Percentiles rank a stretch among this genome's conserved stretches.
Conservation (phyloP, 2,113 vertebrate genomes). For the Mohoua ochrocephala region DNA sequence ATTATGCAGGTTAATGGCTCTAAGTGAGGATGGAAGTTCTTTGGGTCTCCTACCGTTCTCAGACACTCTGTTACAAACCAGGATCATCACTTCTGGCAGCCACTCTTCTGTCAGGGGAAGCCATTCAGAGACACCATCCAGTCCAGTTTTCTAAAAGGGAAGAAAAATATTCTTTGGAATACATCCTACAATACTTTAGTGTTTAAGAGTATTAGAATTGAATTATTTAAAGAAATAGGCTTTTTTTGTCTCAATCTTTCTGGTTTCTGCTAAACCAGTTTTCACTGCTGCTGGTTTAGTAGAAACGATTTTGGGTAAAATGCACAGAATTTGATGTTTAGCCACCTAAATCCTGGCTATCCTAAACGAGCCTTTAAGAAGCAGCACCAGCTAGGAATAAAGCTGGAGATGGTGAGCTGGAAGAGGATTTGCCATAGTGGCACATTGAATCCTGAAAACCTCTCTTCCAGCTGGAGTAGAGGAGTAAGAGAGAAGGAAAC, state of each 20-base stretch:
- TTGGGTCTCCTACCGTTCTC: constrained; percentile 78
- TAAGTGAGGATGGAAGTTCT: not conserved
- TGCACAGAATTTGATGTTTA: not conserved
- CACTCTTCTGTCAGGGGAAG: constrained; percentile 87
- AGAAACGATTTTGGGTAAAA: not conserved
- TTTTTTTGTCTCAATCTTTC: not conserved
- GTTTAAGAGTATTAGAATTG: not conserved
- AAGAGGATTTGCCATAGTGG: not conserved
- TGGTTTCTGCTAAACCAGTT: not conserved
- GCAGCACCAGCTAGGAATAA: not conserved
- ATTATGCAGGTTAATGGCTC: not conserved
- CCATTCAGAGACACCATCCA: constrained; percentile 84
- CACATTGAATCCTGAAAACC: not conserved
- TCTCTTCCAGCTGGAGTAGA: not conserved
- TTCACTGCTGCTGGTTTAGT: not conserved
- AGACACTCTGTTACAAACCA: constrained; percentile 90
- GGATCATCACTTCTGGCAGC: constrained; percentile 91
- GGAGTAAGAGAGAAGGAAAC: not conserved
- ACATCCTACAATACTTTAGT: not conserved
- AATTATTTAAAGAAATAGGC: not conserved
- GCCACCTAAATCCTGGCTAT: not conserved
- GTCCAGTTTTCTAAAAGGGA: constrained; percentile 80
- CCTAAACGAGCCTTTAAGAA: not conserved
- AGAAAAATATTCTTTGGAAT: not conserved
- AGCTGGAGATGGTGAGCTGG: not conserved